Base-by-base conservation (phyloP, 2,888 invertebrate species). In the Liodrosophila aerea region DNA sequence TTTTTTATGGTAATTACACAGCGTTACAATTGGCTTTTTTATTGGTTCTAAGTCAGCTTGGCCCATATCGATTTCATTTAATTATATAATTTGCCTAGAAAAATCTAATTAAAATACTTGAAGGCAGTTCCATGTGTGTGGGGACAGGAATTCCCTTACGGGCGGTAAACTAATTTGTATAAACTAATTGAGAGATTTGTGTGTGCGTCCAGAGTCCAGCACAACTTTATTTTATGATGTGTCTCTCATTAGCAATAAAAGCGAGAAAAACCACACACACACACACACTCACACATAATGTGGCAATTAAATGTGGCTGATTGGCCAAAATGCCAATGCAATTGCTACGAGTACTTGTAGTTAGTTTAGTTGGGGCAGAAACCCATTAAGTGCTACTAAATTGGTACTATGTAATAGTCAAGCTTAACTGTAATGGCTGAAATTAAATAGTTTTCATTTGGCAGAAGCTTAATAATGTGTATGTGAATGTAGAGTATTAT, bases 1-100 rank as follows among this genome's bases (percentile, higher is more conserved):
- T 76, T 86, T 87, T 87, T 87, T 87, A 87, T 87, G 87, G 72
- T 87, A 87, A 87, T 87, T 81, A 83, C 44, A 76, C 73, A 69
- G 75, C 77, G 47, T 60, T 54, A 40, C 16, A 13, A 53, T 53
- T 66, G 58, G 22, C 52, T 41, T 30, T 39, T 62, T 18, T 53
- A 31, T 56, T 57, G 34, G 16, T 52, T 34, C 57, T 58, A 58
- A n/a, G 40, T 56, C 44, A 43, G 43, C 39, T 41, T 37, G n/a
- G 34, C 56, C 8, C 68, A 59, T 80, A 80, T 78, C 73, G 78
- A 78, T 83, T 69, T 61, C 66, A 76, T 73, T 78, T 83, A 80
- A 83, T 77, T 77, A 64, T 64, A 67, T n/a, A n/a, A n/a, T 78
- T 67, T 63, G 62, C 58, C 62, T 68, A 60, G 40, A 41, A 39